Percentiles rank a stretch among this genome's conserved stretches.
phyloP scores from a whole-genome alignment of 2,113 vertebrate genomes.

The human region GRCh38 chr5:19856501-19857000 shows the following conservation, averaged over 20 bases:
- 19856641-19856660: not conserved
- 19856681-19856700: not conserved
- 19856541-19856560: not conserved
- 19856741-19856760: not conserved
- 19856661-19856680: not conserved
- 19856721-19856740: not conserved
- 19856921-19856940: not conserved
- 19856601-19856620: not conserved
- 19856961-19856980: too few relatives aligned
- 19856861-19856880: not conserved
- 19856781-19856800: not conserved
- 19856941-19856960: too few relatives aligned
- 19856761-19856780: too few relatives aligned
- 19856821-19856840: not conserved
- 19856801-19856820: not conserved
- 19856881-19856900: not conserved
- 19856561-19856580: not conserved
- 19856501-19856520: not conserved
- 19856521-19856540: too few relatives aligned
- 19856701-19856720: not conserved
- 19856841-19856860: not conserved
- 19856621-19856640: not conserved
- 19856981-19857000: too few relatives aligned
- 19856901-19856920: not conserved
- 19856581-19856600: not conserved